Conservation (phyloP, 2,888 invertebrate species). For the Andrena dorsata region DNA sequence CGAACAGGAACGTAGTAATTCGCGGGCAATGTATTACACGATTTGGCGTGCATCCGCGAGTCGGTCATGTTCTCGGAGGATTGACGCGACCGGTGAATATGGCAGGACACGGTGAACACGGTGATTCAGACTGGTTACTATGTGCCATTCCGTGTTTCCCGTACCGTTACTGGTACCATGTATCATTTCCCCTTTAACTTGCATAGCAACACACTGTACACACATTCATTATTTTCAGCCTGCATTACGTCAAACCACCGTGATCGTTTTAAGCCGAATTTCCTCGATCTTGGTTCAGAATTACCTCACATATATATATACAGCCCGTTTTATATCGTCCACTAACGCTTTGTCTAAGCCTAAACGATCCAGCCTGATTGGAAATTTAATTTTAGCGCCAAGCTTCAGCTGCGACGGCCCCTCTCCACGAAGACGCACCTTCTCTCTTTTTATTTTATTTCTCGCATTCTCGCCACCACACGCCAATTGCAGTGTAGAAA, state of each 20-base stretch:
- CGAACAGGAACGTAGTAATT: slow-evolving; percentile 13
- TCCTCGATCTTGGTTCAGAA: not conserved
- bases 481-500: slow-evolving; percentile 18
- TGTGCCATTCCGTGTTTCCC: slow-evolving; percentile 39
- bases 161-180: slow-evolving; percentile 52
- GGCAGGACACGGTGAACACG: slow-evolving; percentile 69
- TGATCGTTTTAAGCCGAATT: not conserved
- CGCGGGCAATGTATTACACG: not conserved
- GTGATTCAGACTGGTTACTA: slow-evolving; percentile 31
- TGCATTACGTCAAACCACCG: slow-evolving; percentile 1
- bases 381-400: slow-evolving; percentile 43
- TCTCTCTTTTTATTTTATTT: slow-evolving; percentile 9
- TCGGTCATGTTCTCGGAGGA: not conserved
- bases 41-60: not conserved
- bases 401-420: not conserved
- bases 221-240: slow-evolving; percentile 63
- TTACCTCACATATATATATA: not conserved
- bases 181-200: not conserved
- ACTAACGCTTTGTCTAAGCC: slow-evolving; percentile 53
- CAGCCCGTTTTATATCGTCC: slow-evolving; percentile 20
- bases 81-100: slow-evolving; percentile 65
- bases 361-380: slow-evolving; percentile 46
- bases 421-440: slow-evolving; percentile 4
- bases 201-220: not conserved
- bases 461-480: slow-evolving; percentile 9